Conservation (phyloP, 2,797 vertebrate genomes). For the Echiichthys vipera region DNA sequence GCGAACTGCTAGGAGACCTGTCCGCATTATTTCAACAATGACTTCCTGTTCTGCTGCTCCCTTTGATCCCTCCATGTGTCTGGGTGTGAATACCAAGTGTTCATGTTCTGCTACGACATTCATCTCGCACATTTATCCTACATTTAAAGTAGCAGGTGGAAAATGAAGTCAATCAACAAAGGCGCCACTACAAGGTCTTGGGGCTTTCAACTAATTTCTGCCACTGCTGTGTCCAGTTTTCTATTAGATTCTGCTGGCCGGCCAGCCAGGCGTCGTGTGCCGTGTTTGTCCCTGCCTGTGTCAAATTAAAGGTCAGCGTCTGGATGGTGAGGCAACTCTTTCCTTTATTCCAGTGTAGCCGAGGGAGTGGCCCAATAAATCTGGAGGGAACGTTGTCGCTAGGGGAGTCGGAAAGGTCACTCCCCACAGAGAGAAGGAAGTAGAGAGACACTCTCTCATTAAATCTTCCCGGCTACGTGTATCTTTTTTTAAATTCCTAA, state of each 20-base stretch:
- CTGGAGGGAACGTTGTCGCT: constrained; percentile 80
- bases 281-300: constrained; percentile 65
- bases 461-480: constrained; percentile 70
- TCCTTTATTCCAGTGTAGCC: constrained; percentile 72
- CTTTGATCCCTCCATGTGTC: constrained; percentile 38
- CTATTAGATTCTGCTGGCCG: constrained; percentile 64
- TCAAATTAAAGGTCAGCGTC: constrained; percentile 82
- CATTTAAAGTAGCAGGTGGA: constrained; percentile 60
- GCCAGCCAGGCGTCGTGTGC: constrained; percentile 33
- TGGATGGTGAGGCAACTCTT: constrained; percentile 74
- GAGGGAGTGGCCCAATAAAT: constrained; percentile 82
- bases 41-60: constrained; percentile 15
- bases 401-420: constrained; percentile 84
- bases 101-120: constrained; percentile 34
- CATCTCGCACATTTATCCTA: constrained; percentile 36
- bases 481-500: constrained; percentile 62
- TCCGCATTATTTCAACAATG: constrained; percentile 22
- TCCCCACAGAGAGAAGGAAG: constrained; percentile 73
- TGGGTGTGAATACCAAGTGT: constrained; percentile 9
- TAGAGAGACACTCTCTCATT: constrained; percentile 80
- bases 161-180: constrained; percentile 65
- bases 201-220: constrained; percentile 60
- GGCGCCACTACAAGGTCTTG: constrained; percentile 48
- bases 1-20: constrained; percentile 16
- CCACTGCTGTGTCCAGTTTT: constrained; percentile 46